Evolutionary conservation across 2,113 vertebrate species (phyloP), one percentile per base, ranked within the genome.

Genomic region (Phylloscopus trochilus): DNA sequence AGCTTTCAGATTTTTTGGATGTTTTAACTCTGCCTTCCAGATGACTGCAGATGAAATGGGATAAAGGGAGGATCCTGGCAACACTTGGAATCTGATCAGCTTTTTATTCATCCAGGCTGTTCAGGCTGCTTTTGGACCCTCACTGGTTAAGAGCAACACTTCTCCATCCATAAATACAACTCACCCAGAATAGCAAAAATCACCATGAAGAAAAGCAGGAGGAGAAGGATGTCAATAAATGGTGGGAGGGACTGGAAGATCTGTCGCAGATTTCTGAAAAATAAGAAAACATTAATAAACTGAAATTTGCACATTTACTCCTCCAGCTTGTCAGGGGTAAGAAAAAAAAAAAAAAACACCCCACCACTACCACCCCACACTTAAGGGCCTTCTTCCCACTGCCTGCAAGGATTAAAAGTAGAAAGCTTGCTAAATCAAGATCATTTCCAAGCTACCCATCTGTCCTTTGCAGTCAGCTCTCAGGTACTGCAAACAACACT

Each of bases 241-340:
- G 99, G 99, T 8, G 99, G 99, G 75, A 99, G 98, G 8, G 99
- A 99, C 98, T 99, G 99, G 97, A 99, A 99, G 96, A 99, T 99
- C 98, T 99, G 99, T 58, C 99, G 98, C 91, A 99, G 97, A 96
- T 99, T 99, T 97, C 99, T 99, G 97, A 74, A 93, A 96, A 93
- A 93, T 67, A 76, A 31, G 90, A 83, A 90, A 28, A 78, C 16
- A 77, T 66, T 39, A 37, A 74, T 79, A 64, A 88, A 83, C 22
- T 56, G 60, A 74, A 89, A 63, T 49, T 64, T 53, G 14, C 26
- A 26, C 10, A 10, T 60, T 70, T 83, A 73, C 82, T 80, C 52
- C 68, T 80, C 49, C 7, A 8, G 21, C 13, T 44, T 73, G 68
- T 52, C 55, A 86, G 39, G 20, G 31, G 12, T 10, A 37, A 33